Base-by-base conservation (phyloP, 1,140 invertebrate genomes). In the Metaphire vulgaris region DNA sequence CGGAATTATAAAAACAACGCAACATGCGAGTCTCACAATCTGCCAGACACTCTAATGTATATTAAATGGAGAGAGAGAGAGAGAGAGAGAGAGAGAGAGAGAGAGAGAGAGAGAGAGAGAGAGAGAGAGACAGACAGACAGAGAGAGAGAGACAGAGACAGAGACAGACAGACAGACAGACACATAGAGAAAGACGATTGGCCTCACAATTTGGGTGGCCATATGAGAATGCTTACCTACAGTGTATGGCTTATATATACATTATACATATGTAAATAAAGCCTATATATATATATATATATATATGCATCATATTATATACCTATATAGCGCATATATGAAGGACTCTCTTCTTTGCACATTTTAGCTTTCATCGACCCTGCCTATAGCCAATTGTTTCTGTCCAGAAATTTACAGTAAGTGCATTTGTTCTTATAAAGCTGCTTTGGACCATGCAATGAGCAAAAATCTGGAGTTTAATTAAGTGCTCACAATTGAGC, bases 291-390 rank as follows among this genome's bases (percentile, higher is more conserved):
- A 26, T 30, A 68, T n/a, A n/a, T n/a, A n/a, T n/a, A n/a, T n/a
- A n/a, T n/a, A n/a, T n/a, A n/a, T n/a, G n/a, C n/a, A n/a, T 68
- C 26, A 68, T 30, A 30, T 68, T 30, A 68, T 68, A 68, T 29
- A 29, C 31, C 31, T 68, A 68, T 68, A 30, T 68, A 68, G 31
- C 31, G 67, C 67, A 68, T 29, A 68, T 30, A 68, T 29, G 67
- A 26, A 30, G 2, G 28, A 26, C 26, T 68, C 26, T 14, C 26
- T 30, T 68, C 31, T 26, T 29, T 30, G 31, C 28, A 68, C 67
- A 68, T n/a, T n/a, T n/a, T n/a, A n/a, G n/a, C n/a, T n/a, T n/a
- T n/a, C n/a, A n/a, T n/a, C n/a, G n/a, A n/a, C n/a, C n/a, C n/a
- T n/a, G n/a, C n/a, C n/a, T n/a, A n/a, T n/a, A n/a, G n/a, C n/a